Evolutionary conservation across 2,888 invertebrate genomes (phyloP).

Genomic region (Eupithecia exiguata): DNA sequence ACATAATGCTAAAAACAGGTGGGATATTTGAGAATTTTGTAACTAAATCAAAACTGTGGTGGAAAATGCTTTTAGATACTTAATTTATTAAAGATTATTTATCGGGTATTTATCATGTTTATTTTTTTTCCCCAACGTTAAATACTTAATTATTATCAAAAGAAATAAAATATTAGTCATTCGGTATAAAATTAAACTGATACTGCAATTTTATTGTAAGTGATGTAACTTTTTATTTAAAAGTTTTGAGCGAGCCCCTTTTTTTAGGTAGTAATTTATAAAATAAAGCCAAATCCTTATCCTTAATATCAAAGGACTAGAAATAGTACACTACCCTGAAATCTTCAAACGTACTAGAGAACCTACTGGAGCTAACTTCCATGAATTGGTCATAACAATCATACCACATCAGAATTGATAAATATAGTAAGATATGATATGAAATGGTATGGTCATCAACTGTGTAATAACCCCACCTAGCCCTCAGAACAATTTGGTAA

Average conservation of each 20-base stretch:
- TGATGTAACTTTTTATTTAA: neutral
- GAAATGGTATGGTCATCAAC: neutral
- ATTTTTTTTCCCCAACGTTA: too few relatives aligned
- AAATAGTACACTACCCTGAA: neutral
- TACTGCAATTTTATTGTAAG: neutral
- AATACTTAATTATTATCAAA: neutral
- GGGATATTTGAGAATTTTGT: neutral
- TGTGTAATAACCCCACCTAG: neutral
- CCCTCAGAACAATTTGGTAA: neutral
- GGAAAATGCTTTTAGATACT: neutral
- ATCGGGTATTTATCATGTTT: too few relatives aligned
- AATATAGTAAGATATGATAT: neutral
- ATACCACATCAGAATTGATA: neutral
- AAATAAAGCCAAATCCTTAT: neutral
- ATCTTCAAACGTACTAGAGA: neutral
- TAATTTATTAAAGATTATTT: too few relatives aligned
- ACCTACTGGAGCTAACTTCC: neutral
- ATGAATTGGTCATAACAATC: neutral
- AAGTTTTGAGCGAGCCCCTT: neutral
- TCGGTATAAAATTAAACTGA: neutral
- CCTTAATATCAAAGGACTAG: neutral
- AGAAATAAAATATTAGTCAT: neutral
- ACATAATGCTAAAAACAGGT: neutral
- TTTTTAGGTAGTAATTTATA: neutral
- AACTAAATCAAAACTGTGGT: neutral